Evolutionary conservation across 2,113 vertebrate genomes (phyloP), one percentile per base, ranked within the genome.

Genomic region (Pelecanus crispus): DNA sequence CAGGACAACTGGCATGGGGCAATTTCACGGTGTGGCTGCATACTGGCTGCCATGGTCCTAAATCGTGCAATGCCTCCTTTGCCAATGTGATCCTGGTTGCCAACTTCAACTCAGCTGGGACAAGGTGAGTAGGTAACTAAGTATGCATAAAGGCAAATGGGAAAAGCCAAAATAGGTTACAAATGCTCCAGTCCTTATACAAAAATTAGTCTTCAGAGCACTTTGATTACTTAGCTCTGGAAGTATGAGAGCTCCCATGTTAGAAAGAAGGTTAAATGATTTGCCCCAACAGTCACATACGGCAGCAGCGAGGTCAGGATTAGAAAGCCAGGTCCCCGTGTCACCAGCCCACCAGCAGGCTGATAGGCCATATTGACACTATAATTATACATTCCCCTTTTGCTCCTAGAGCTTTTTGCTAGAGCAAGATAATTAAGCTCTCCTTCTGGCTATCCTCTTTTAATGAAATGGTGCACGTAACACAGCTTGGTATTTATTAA

Each of bases 401-500:
- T 72, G 70, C 62, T 81, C 80, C 49, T 61, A 72, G 47, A 91
- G 65, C 5, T 91, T 94, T 93, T 79, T 79, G n/a, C 68, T 79
- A 66, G 31, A 89, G 61, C 34, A 75, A 73, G 56, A 75, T 89
- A 95, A 94, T 96, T 94, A 97, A 87, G 86, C 58, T 87, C 66
- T 91, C 83, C 83, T 97, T 81, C 81, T 94, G 70, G 61, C 77
- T 82, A 75, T 26, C 0, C 42, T 87, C 62, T 81, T 81, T 73
- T 87, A 96, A 96, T 91, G 81, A 95, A 94, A 91, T 56, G 28
- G 56, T 45, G 56, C 65, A 81, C 15, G 1, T 94, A 89, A 91
- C 88, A 66, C 58, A 94, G 81, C 36, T 91, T 94, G 83, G 73
- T 96, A 94, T 96, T 97, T 92, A 90, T 94, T 94, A 94, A 89